Evolutionary conservation across 2,113 vertebrate species (phyloP).

Genomic region (Circaetus cinerascens): DNA sequence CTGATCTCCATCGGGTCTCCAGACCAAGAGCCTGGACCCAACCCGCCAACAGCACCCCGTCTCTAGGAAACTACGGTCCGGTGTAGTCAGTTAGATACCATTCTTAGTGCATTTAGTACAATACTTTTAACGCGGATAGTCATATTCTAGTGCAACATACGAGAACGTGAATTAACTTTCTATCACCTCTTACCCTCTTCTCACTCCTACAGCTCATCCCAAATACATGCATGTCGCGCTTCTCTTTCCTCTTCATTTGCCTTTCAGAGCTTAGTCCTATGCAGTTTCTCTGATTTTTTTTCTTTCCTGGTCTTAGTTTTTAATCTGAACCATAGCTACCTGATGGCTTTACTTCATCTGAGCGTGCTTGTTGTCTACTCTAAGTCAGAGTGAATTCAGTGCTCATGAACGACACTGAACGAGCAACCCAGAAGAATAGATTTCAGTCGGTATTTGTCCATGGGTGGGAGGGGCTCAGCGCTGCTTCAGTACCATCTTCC

Average conservation of each 20-base stretch:
- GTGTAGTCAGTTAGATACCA: background rate
- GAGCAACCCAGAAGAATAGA: background rate
- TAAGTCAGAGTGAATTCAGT: background rate
- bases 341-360: background rate
- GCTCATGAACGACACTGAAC: background rate
- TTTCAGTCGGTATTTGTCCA: background rate
- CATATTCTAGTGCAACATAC: background rate
- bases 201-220: background rate
- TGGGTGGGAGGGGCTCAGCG: background rate
- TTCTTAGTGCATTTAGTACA: background rate
- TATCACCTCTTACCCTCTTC: background rate
- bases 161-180: background rate
- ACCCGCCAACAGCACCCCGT: background rate
- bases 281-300: background rate
- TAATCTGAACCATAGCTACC: background rate
- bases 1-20: background rate
- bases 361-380: background rate
- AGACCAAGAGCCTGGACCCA: background rate
- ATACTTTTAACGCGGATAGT: background rate
- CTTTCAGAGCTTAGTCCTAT: background rate
- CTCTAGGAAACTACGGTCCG: background rate
- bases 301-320: background rate
- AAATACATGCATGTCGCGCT: rapidly evolving
- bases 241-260: background rate
- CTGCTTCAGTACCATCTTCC: background rate